Percentiles rank a stretch among this genome's conserved stretches.
Conservation (phyloP, 2,888 invertebrate genomes). For the Hofmannophila pseudospretella region DNA sequence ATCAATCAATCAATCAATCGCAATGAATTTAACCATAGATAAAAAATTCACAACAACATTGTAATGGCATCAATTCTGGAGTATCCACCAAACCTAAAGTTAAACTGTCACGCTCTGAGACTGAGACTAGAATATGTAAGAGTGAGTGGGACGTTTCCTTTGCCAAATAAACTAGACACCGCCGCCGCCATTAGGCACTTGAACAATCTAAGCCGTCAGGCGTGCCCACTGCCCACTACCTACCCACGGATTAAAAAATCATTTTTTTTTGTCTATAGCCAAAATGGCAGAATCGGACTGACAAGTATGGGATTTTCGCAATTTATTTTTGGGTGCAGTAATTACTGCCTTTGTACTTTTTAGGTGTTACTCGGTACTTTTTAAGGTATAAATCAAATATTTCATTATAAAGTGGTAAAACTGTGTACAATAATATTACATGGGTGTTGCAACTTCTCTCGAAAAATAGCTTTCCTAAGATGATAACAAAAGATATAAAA, state of each 20-base stretch:
- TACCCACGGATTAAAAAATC: background rate
- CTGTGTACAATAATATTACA: slow-evolving; percentile 22
- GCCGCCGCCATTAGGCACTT: too few relatives aligned
- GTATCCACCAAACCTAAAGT: too few relatives aligned
- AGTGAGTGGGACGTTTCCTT: too few relatives aligned
- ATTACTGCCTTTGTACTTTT: slow-evolving; percentile 45
- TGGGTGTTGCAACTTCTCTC: slow-evolving; percentile 51
- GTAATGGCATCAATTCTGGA: too few relatives aligned
- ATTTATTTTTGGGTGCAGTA: slow-evolving; percentile 66
- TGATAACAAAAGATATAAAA: slow-evolving; percentile 77
- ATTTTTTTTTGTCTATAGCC: slow-evolving; percentile 53
- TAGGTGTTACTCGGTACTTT: slow-evolving; percentile 31
- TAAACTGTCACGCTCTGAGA: too few relatives aligned
- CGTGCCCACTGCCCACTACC: too few relatives aligned
- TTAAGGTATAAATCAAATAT: slow-evolving; percentile 25
- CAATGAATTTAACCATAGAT: too few relatives aligned
- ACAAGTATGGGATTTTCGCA: slow-evolving; percentile 70
- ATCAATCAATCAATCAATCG: too few relatives aligned
- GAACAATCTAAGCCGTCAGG: too few relatives aligned
- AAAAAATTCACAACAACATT: too few relatives aligned
- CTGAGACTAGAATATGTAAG: too few relatives aligned
- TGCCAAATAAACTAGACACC: too few relatives aligned
- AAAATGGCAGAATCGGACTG: slow-evolving; percentile 73
- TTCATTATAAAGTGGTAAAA: slow-evolving; percentile 19
- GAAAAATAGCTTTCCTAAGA: slow-evolving; percentile 63